A percentile compares a stretch with the other conserved stretches of the same genome.
Evolutionary conservation across 2,113 vertebrate species (phyloP).

Genomic region (Tragelaphus scriptus): DNA sequence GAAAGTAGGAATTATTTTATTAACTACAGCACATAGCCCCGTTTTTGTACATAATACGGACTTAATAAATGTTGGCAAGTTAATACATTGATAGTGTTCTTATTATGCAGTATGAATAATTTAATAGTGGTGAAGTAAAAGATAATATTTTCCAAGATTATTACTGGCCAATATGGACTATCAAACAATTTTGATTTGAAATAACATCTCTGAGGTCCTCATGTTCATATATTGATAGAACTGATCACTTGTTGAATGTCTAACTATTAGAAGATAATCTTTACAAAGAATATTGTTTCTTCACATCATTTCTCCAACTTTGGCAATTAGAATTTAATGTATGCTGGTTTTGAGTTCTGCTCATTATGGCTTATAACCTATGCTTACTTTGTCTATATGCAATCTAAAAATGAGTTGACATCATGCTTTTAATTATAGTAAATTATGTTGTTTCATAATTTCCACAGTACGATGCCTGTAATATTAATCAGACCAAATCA

Average conservation of each 20-base stretch:
- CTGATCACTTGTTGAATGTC: neutral
- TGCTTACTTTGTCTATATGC: conserved; percentile 47
- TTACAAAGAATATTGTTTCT: neutral
- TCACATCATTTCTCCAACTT: conserved; percentile 14
- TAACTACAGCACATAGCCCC: neutral
- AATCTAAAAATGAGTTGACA: conserved; percentile 65
- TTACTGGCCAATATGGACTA: neutral
- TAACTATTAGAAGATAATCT: neutral
- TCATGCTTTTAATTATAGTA: conserved; percentile 67
- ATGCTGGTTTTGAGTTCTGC: conserved; percentile 22
- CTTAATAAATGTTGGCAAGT: neutral
- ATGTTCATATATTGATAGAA: neutral
- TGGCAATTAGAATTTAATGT: conserved; percentile 38
- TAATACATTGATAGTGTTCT: neutral
- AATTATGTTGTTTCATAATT: conserved; percentile 72
- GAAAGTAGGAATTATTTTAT: neutral
- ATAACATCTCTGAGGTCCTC: neutral
- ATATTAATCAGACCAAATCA: conserved; percentile 72
- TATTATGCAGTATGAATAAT: neutral
- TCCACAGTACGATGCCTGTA: conserved; percentile 63
- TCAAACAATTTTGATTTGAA: neutral
- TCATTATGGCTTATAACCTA: conserved; percentile 45
- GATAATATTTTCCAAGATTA: neutral
- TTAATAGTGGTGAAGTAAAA: neutral
- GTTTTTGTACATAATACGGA: neutral